Evolutionary conservation across 2,888 invertebrate species (phyloP).

Genomic region (Pseudanteris insignis): DNA sequence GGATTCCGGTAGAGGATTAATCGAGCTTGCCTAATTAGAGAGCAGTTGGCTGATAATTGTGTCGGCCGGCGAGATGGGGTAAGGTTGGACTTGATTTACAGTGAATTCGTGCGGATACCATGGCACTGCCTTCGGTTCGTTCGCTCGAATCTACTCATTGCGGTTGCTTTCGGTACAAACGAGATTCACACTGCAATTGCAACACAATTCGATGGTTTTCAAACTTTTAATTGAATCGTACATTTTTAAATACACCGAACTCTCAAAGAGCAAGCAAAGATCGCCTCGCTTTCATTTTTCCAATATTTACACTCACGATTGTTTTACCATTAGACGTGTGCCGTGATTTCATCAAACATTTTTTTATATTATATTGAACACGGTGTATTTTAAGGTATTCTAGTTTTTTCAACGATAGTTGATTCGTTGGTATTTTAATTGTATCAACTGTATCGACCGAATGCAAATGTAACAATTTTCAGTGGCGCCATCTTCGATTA

Average conservation of each 20-base stretch:
- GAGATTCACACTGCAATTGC: constrained; percentile 18
- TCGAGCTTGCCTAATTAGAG: constrained; percentile 64
- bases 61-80: constrained; percentile 57
- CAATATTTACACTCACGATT: constrained; percentile 13
- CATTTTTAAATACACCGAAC: constrained; percentile 43
- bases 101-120: constrained; percentile 43
- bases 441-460: too few relatives aligned
- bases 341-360: too few relatives aligned
- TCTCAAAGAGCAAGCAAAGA: constrained; percentile 19
- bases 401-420: too few relatives aligned
- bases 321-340: too few relatives aligned
- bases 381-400: too few relatives aligned
- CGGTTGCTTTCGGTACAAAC: constrained; percentile 28
- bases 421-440: too few relatives aligned
- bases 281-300: constrained; percentile 7
- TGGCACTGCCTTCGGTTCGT: constrained; percentile 27
- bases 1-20: constrained; percentile 50
- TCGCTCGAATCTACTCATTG: constrained; percentile 23
- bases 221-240: constrained; percentile 48
- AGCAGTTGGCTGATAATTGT: constrained; percentile 60
- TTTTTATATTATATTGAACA: too few relatives aligned
- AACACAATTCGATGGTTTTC: constrained; percentile 30
- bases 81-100: constrained; percentile 60
- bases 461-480: too few relatives aligned
- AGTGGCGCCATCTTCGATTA: too few relatives aligned